Percentiles rank a stretch among this genome's conserved stretches.
These are phyloP conservation scores for Eospalax fontanierii DNA, from an alignment of 2,797 vertebrate species.

Conservation along the genomic window DNA sequence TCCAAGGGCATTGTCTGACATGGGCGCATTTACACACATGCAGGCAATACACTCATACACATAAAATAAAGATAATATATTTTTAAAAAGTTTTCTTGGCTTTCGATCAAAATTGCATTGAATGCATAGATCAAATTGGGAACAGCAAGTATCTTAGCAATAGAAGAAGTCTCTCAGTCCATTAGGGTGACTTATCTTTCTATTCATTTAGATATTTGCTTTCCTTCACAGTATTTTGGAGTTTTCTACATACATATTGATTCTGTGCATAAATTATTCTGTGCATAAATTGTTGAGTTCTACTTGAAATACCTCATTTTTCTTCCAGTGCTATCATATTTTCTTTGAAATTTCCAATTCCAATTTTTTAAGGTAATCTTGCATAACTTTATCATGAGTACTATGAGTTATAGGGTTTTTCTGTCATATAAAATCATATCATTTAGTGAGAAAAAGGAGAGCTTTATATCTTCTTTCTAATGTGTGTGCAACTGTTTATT, in stretches of 20 bases:
- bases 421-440: neutral
- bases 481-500: neutral
- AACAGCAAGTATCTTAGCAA: neutral
- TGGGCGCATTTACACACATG: too few species aligned
- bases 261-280: constrained; percentile 10
- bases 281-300: neutral
- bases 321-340: neutral
- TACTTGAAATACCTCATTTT: neutral
- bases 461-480: constrained; percentile 35
- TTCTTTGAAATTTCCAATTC: too few species aligned
- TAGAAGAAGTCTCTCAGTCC: neutral
- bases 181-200: neutral
- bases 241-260: neutral
- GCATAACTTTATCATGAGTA: constrained; percentile 11
- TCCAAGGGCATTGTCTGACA: too few species aligned
- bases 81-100: neutral
- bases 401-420: neutral
- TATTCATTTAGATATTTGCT: constrained; percentile 28
- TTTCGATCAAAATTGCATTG: neutral
- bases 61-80: too few species aligned
- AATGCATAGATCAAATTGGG: constrained; percentile 1
- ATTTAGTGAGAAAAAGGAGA: neutral
- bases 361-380: neutral
- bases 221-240: constrained; percentile 28
- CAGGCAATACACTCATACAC: too few species aligned